A percentile compares a stretch with the other conserved stretches of the same genome.
phyloP scores from a whole-genome alignment of 2,113 vertebrate genomes.

The Stercorarius parasiticus region DNA sequence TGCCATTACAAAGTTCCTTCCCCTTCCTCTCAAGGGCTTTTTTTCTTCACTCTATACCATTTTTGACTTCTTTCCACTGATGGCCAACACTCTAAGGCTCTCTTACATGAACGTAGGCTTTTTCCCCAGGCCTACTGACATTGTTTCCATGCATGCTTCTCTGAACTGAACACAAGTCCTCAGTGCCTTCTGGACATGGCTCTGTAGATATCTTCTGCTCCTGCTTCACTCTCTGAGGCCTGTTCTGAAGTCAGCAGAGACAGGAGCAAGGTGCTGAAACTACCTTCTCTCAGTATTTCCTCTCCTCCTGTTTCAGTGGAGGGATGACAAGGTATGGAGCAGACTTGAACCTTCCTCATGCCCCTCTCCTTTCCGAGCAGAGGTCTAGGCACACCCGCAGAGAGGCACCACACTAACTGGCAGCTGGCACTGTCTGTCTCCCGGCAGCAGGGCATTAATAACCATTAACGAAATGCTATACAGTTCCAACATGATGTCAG shows the following conservation, averaged over 20 bases:
- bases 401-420: not conserved
- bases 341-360: not conserved
- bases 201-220: not conserved
- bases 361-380: not conserved
- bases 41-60: not conserved
- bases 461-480: slow-evolving; percentile 51
- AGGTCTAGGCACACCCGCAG: not conserved
- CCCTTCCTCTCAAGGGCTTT: slow-evolving; percentile 15
- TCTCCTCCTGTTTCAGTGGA: not conserved
- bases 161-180: not conserved
- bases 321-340: not conserved
- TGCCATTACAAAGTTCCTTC: slow-evolving; percentile 8
- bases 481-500: slow-evolving; percentile 56
- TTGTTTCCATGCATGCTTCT: not conserved
- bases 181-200: fast-evolving
- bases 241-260: not conserved
- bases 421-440: slow-evolving; percentile 63
- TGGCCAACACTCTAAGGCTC: not conserved
- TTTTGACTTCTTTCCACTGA: not conserved
- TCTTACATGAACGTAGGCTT: not conserved
- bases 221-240: not conserved
- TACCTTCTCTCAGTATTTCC: not conserved
- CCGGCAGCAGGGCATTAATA: slow-evolving; percentile 55
- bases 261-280: not conserved
- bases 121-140: not conserved